Base-by-base conservation (phyloP, 2,888 invertebrate species). In the Ditula angustiorana region DNA sequence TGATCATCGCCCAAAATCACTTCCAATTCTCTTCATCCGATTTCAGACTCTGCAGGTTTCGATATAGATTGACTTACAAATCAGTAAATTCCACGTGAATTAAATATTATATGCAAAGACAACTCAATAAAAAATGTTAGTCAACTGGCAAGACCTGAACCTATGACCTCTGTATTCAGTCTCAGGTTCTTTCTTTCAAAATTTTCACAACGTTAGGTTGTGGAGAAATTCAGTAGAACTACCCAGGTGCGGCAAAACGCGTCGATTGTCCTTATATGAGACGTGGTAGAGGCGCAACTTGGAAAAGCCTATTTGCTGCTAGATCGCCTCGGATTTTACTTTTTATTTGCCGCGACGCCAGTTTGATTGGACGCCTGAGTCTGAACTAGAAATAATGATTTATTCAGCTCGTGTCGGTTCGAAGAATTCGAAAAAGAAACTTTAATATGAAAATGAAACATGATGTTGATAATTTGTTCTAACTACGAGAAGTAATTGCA, bases 231-330 rank as follows among this genome's bases (percentile, higher is more conserved):
- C 33, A 0, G 44, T 46, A 58, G 50, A 63, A 63, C 10, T 23
- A 35, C 63, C 8, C 50, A 30, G 16, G 5, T 11, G 37, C 53
- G 19, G 46, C 37, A 16, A 58, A 58, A 53, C 7, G 26, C 11
- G 52, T 44, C 46, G 58, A 52, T 35, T 59, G 52, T 59, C 64
- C 59, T 59, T 64, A 64, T 64, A 59, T 58, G 64, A 53, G 59
- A 59, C 35, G 57, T 23, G 26, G 57, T 44, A 49, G 50, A 41
- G 58, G 53, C 35, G 47, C 64, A 50, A 57, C 52, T 53, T 59
- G 59, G 58, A 37, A 63, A 58, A 64, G 52, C 46, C 24, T 41
- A 19, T 47, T 46, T 30, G 21, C 57, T 44, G 62, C 41, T 56
- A 26, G 55, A 41, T 26, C 24, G 35, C 49, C 63, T 63, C 58